Conservation (phyloP, 2,113 vertebrate species). For the Xiphophorus maculatus region DNA sequence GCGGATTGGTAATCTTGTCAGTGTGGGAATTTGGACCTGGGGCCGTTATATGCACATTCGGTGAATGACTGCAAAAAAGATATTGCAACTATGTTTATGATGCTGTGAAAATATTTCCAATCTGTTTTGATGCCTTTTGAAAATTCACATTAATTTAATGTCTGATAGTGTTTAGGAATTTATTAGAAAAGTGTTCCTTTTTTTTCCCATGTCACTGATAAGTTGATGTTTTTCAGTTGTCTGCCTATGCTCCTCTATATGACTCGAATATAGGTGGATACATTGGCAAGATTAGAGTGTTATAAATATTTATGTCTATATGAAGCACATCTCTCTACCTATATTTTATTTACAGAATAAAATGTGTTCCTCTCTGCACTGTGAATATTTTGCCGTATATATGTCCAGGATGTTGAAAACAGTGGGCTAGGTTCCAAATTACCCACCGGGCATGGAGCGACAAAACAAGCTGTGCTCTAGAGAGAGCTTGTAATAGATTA, state of each 20-base stretch:
- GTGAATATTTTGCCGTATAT: constrained; percentile 53
- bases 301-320: background rate
- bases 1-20: background rate
- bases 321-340: background rate
- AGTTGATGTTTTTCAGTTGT: background rate
- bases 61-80: background rate
- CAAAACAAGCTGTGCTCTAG: constrained; percentile 78
- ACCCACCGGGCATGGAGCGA: constrained; percentile 71
- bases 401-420: constrained; percentile 67
- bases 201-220: background rate
- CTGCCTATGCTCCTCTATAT: background rate
- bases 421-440: constrained; percentile 74
- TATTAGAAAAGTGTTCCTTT: background rate
- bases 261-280: background rate
- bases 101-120: background rate
- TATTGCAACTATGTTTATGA: background rate
- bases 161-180: too few relatives aligned
- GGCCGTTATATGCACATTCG: background rate
- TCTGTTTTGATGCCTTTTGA: background rate
- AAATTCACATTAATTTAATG: background rate
- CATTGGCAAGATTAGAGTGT: background rate
- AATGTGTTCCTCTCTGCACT: constrained; percentile 14
- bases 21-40: constrained; percentile 18
- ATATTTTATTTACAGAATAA: constrained; percentile 22
- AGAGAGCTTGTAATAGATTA: constrained; percentile 81